Conservation (phyloP, 1,140 invertebrate species). For the Aphidius ervi region DNA sequence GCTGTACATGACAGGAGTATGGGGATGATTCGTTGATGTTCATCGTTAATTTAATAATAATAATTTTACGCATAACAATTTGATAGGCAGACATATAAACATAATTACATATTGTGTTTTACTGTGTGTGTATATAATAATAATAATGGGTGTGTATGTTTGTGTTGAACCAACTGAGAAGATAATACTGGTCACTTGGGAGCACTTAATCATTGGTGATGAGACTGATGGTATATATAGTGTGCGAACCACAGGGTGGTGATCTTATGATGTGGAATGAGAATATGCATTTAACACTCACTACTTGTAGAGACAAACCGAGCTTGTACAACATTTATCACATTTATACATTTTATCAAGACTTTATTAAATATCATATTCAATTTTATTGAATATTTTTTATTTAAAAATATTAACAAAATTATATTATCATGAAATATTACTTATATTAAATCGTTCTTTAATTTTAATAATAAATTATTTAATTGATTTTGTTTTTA, state of each 20-base stretch:
- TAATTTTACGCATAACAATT: neutral
- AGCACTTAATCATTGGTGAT: conserved; percentile 48
- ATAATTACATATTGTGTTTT: neutral
- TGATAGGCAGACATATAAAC: neutral
- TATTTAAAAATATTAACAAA: too few species aligned
- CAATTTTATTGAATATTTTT: too few species aligned
- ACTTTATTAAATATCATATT: too few species aligned
- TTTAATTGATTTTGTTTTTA: too few species aligned
- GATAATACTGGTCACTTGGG: conserved; percentile 43
- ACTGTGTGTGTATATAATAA: neutral
- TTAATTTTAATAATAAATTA: too few species aligned
- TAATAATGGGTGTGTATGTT: neutral
- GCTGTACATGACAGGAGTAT: neutral
- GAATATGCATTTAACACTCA: conserved; percentile 33
- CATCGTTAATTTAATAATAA: neutral
- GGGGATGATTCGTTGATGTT: neutral
- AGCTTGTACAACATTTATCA: too few species aligned
- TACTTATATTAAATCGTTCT: too few species aligned
- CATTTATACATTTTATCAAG: too few species aligned
- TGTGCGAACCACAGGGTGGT: conserved; percentile 33
- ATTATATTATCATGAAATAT: too few species aligned
- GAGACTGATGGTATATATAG: conserved; percentile 24
- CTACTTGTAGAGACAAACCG: too few species aligned
- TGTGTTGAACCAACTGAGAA: conserved; percentile 17
- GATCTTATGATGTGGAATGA: conserved; percentile 25